Base-by-base conservation (phyloP, 2,888 invertebrate genomes). In the Balanococcus diminutus region DNA sequence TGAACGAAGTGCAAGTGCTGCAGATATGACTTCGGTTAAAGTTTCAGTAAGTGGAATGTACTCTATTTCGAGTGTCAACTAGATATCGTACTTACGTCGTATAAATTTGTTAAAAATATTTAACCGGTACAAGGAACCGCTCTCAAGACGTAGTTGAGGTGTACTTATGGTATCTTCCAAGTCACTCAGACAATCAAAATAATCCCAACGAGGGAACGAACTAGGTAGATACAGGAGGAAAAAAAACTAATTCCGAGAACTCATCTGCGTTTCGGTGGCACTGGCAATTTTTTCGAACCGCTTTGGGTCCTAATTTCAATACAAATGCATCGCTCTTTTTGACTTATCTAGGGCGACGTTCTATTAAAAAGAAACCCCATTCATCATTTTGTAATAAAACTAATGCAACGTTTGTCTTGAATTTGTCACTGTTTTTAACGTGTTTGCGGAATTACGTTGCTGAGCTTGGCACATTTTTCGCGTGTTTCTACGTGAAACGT, bases 1-100 rank as follows among this genome's bases (percentile, higher is more conserved):
- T 75, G 75, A 75, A 28, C 67, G 6, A n/a, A n/a, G 75, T 75
- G 75, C 36, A 31, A 31, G 75, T 75, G 75, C 28, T 31, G 46
- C 28, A 19, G 46, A 31, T 72, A 85, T 85, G 85, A 42, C 79
- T 39, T n/a, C 72, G 19, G 75, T 85, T 42, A 85, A 85, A 85
- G 16, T 75, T 46, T 75, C 85, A 79, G 85, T 85, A 32, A 85
- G 85, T 75, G 67, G 25, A 25, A 28, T 67, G 25, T 67, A 11
- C 28, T 67, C 16, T 28, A 67, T 67, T 67, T 25, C 4, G 28
- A 28, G 28, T 28, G 67, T 67, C 67, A 9, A 25, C 25, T 61
- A 1, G 56, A 51, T 51, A n/a, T n/a, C n/a, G n/a, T n/a, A n/a
- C n/a, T n/a, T n/a, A 39, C 16, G 39, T 1, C 9, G 9, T 1